Percentiles rank a stretch among this genome's conserved stretches.
Evolutionary conservation across 2,888 invertebrate species (phyloP).

Genomic region (Cheilosia grossa): DNA sequence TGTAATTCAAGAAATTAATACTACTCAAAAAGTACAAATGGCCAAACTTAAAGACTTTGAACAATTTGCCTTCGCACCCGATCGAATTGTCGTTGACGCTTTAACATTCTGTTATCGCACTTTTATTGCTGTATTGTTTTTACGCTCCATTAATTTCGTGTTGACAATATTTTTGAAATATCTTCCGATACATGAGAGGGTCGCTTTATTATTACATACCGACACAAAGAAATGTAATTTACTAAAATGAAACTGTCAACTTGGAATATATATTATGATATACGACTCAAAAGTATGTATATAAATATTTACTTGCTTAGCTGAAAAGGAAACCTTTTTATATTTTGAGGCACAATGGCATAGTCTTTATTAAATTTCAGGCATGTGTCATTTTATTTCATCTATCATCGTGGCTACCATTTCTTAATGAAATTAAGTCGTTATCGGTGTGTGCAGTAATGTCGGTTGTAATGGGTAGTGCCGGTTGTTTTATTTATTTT

Average conservation of each 20-base stretch:
- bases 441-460: too few species aligned
- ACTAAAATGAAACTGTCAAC: slow-evolving; percentile 48
- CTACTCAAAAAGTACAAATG: neutral
- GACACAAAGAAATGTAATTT: slow-evolving; percentile 34
- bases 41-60: neutral
- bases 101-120: slow-evolving; percentile 26
- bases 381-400: slow-evolving; percentile 2
- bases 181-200: slow-evolving; percentile 19
- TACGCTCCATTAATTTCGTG: slow-evolving; percentile 50
- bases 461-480: too few species aligned
- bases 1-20: slow-evolving; percentile 13
- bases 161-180: slow-evolving; percentile 46
- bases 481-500: too few species aligned
- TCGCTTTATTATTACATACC: slow-evolving; percentile 39
- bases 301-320: neutral
- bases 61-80: neutral
- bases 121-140: slow-evolving; percentile 51
- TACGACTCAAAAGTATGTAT: neutral
- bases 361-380: slow-evolving; percentile 12
- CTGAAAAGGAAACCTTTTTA: slow-evolving; percentile 12
- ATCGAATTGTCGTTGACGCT: neutral
- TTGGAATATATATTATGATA: slow-evolving; percentile 21
- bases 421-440: neutral
- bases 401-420: slow-evolving; percentile 9
- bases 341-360: neutral